Conservation (phyloP, 2,113 vertebrate species). For the Gila orcuttii region DNA sequence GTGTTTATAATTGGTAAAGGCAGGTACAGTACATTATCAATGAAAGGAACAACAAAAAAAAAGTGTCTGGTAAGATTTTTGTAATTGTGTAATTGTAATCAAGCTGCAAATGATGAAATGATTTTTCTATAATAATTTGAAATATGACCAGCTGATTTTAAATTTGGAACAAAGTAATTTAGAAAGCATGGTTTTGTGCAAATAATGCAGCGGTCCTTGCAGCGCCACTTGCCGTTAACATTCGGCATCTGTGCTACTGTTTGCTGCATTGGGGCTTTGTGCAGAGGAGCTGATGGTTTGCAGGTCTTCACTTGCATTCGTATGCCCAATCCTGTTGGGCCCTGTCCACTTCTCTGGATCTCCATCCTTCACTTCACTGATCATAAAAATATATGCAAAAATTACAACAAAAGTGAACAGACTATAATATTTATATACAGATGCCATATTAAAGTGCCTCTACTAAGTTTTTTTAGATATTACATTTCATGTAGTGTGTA, state of each 20-base stretch:
- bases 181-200: conserved; percentile 66
- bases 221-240: conserved; percentile 60
- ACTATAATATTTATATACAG: background rate
- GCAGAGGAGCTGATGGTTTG: conserved; percentile 44
- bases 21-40: background rate
- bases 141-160: conserved; percentile 13
- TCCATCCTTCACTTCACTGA: conserved; percentile 59
- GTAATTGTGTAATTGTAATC: background rate
- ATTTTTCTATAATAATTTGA: background rate
- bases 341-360: conserved; percentile 46
- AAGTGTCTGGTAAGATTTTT: background rate
- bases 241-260: conserved; percentile 63
- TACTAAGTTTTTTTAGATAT: too few species aligned
- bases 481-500: too few species aligned
- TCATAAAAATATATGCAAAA: background rate
- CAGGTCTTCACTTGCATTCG: conserved; percentile 6
- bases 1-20: conserved; percentile 7
- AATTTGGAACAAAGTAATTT: conserved; percentile 54
- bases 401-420: background rate
- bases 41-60: background rate
- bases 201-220: conserved; percentile 63
- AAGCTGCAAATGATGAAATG: background rate
- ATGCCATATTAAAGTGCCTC: background rate
- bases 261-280: conserved; percentile 51
- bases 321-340: conserved; percentile 62